phyloP scores from a whole-genome alignment of 1,140 invertebrate species.

The Drosophila insularis region DNA sequence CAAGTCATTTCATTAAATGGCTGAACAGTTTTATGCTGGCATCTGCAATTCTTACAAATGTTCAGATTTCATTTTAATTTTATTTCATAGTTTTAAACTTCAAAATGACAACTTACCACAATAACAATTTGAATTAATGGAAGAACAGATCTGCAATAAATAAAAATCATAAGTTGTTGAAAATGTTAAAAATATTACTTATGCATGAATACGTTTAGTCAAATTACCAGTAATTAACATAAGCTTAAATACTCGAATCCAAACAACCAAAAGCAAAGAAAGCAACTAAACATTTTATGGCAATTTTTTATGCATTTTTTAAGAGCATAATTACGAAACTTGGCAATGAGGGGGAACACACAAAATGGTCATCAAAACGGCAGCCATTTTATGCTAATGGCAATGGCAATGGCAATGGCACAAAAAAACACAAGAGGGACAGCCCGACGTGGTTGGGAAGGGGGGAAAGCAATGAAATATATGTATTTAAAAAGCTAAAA shows the following conservation, averaged over 20 bases:
- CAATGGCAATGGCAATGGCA: constrained; percentile 11
- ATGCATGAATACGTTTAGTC: too few species aligned
- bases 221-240: background rate
- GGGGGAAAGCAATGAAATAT: constrained; percentile 16
- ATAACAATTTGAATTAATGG: constrained; percentile 35
- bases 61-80: background rate
- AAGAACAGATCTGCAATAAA: constrained; percentile 39
- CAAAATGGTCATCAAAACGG: constrained; percentile 37
- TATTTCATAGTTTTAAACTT: background rate
- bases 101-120: constrained; percentile 43
- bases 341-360: constrained; percentile 28
- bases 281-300: constrained; percentile 45
- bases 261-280: constrained; percentile 33
- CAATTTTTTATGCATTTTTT: constrained; percentile 62
- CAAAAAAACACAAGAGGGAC: constrained; percentile 9
- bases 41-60: background rate
- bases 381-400: constrained; percentile 69
- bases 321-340: constrained; percentile 62
- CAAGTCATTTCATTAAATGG: background rate
- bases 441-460: too few species aligned
- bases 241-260: constrained; percentile 7
- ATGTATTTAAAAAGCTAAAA: constrained; percentile 46
- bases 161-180: constrained; percentile 24
- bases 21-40: background rate
- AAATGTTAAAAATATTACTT: constrained; percentile 3